Evolutionary conservation across 2,113 vertebrate genomes (phyloP).

Genomic region (Irena cyanogastra): DNA sequence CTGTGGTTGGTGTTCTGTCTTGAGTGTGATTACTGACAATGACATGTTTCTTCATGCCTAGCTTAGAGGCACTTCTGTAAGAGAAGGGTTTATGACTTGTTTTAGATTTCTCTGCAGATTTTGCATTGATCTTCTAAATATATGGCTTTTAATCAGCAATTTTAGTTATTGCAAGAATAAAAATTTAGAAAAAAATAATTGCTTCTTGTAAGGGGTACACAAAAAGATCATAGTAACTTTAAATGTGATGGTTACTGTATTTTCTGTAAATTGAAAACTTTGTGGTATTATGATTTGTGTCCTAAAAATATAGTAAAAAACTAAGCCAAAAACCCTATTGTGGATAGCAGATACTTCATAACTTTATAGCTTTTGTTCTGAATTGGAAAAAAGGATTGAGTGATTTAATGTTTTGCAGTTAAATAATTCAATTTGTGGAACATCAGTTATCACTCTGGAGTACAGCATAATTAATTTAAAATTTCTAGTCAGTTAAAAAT

Average conservation of each 20-base stretch:
- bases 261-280: background rate
- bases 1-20: background rate
- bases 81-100: background rate
- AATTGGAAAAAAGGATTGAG: background rate
- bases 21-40: background rate
- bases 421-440: background rate
- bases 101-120: background rate
- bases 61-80: background rate
- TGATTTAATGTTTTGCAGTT: background rate
- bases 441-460: rapidly evolving
- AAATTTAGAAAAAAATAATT: background rate
- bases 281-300: background rate
- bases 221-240: background rate
- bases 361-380: background rate
- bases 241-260: background rate
- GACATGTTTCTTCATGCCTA: background rate
- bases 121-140: background rate
- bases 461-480: background rate
- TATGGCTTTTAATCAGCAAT: background rate
- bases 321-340: background rate
- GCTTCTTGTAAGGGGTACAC: background rate
- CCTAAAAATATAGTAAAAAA: background rate
- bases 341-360: background rate
- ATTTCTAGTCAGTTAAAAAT: background rate
- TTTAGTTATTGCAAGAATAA: background rate